phyloP scores from a whole-genome alignment of 2,888 invertebrate species.

The Drosophila barbarae region DNA sequence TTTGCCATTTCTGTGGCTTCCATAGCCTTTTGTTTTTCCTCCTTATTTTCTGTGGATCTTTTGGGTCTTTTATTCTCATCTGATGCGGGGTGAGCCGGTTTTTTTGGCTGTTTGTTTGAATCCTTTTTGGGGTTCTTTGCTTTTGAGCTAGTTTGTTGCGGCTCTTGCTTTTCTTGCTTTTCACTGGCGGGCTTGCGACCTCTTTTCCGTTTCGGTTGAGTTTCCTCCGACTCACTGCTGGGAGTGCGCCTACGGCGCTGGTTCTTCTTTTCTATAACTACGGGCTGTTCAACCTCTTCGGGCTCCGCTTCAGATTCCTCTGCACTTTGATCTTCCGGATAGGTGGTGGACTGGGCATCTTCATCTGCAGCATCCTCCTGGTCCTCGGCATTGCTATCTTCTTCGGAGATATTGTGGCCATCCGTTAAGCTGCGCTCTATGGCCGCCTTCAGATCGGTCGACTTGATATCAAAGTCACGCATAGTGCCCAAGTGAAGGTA shows the following conservation, averaged over 20 bases:
- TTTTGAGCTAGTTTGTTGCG: background rate
- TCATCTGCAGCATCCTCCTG: conserved; percentile 32
- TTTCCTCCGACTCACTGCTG: conserved; percentile 12
- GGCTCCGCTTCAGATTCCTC: conserved; percentile 7
- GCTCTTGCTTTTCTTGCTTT: background rate
- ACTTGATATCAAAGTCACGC: conserved; percentile 83
- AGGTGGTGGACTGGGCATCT: conserved; percentile 34
- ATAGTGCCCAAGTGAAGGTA: conserved; percentile 83
- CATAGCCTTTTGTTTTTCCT: background rate
- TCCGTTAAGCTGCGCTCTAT: conserved; percentile 80
- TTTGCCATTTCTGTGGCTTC: background rate
- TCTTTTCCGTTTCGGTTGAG: conserved; percentile 32
- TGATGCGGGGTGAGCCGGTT: background rate
- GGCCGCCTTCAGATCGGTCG: conserved; percentile 81
- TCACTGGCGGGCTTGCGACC: conserved; percentile 15
- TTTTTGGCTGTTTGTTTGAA: background rate
- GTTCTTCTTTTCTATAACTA: background rate
- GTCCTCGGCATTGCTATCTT: conserved; percentile 48
- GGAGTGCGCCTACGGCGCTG: conserved; percentile 17
- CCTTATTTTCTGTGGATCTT: background rate
- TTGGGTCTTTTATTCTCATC: background rate
- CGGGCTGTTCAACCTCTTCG: background rate
- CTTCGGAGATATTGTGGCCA: conserved; percentile 68
- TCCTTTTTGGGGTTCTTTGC: background rate
- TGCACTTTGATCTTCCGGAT: conserved; percentile 16